Conservation (phyloP, 2,113 vertebrate species). For the Smithornis capensis region DNA sequence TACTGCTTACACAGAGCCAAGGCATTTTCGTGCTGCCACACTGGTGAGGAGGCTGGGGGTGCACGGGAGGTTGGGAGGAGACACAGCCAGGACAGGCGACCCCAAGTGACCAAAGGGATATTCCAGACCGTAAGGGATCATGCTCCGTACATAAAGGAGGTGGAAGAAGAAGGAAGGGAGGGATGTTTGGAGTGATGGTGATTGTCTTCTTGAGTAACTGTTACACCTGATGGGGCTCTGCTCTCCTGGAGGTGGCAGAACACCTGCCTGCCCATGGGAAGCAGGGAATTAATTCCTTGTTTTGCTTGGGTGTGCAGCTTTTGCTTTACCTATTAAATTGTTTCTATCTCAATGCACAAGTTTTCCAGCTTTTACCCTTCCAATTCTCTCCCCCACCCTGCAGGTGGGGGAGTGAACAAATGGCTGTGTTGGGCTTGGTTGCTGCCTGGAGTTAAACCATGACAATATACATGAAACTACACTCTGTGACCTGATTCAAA, state of each 20-base stretch:
- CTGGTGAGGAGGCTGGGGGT: not conserved
- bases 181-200: not conserved
- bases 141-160: not conserved
- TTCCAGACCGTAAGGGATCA: not conserved
- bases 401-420: not conserved
- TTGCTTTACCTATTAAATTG: not conserved
- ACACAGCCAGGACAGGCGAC: not conserved
- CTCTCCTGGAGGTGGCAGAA: not conserved
- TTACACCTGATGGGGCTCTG: not conserved
- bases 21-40: fast-evolving
- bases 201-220: not conserved
- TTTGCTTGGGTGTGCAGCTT: not conserved
- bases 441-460: not conserved
- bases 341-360: not conserved
- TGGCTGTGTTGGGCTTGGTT: not conserved
- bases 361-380: not conserved
- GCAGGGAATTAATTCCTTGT: not conserved
- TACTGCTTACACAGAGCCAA: not conserved
- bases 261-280: not conserved
- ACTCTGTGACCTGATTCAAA: not conserved
- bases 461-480: not conserved
- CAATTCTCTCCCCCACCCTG: not conserved
- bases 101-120: not conserved
- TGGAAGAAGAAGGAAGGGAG: not conserved
- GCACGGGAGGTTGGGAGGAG: not conserved